Evolutionary conservation across 2,113 vertebrate genomes (phyloP).

Genomic region (Glaucidium brasilianum): DNA sequence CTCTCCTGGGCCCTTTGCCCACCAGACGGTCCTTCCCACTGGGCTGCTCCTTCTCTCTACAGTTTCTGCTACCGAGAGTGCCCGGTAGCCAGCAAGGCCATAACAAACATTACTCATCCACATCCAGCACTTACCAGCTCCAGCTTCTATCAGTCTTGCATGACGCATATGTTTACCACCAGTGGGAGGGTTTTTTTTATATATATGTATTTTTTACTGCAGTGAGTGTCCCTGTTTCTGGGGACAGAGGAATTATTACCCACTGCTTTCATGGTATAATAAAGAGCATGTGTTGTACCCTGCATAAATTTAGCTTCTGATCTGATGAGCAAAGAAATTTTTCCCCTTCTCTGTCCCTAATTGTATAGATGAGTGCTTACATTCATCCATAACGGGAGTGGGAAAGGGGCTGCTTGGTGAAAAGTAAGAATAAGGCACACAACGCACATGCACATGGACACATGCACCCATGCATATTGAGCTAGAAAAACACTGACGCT

Average conservation of each 20-base stretch:
- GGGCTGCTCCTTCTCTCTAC: not conserved
- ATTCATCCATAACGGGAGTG: not conserved
- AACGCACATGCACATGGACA: not conserved
- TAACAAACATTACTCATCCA: conserved; percentile 33
- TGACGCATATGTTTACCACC: conserved; percentile 36
- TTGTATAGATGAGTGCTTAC: not conserved
- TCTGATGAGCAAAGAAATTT: not conserved
- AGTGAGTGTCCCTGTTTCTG: not conserved
- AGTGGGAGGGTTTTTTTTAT: not conserved
- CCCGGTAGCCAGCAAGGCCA: not conserved
- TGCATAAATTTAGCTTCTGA: conserved; percentile 17
- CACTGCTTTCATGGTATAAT: not conserved
- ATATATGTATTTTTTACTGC: not conserved
- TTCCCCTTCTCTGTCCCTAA: not conserved
- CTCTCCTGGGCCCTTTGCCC: not conserved
- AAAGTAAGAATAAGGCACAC: not conserved
- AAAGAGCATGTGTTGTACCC: not conserved
- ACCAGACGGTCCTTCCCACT: not conserved
- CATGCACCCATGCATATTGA: not conserved
- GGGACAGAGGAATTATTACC: conserved; percentile 17
- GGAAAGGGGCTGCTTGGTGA: not conserved
- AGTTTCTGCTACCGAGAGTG: not conserved
- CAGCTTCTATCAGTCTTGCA: conserved; percentile 14
- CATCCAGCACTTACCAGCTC: conserved; percentile 17
- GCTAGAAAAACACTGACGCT: not conserved